Percentiles rank a stretch among this genome's conserved stretches.
Conservation (phyloP, 2,888 invertebrate genomes). For the Octonoba sinensis region DNA sequence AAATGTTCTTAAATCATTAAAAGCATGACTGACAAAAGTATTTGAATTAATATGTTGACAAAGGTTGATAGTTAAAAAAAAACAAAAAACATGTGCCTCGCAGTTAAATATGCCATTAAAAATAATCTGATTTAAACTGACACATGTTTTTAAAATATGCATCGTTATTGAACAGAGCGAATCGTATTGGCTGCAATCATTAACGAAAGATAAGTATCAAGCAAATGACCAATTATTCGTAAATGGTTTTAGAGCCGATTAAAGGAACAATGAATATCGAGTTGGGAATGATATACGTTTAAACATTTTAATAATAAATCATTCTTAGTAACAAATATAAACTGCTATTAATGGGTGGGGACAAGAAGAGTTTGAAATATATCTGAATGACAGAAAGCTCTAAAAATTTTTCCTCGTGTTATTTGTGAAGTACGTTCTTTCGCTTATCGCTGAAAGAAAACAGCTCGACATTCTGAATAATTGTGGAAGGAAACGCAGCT, state of each 20-base stretch:
- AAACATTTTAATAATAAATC: slow-evolving; percentile 50
- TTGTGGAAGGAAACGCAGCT: too few relatives aligned
- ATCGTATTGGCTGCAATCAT: slow-evolving; percentile 13
- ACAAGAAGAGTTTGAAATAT: too few relatives aligned
- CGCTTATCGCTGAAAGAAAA: too few relatives aligned
- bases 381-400: too few relatives aligned
- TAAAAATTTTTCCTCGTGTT: too few relatives aligned
- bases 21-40: too few relatives aligned
- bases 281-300: slow-evolving; percentile 22
- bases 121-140: slow-evolving; percentile 30
- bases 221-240: slow-evolving; percentile 51
- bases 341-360: slow-evolving; percentile 21
- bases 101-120: slow-evolving; percentile 33
- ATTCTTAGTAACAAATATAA: slow-evolving; percentile 20
- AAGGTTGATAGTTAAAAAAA: too few relatives aligned
- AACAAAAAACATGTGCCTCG: neutral
- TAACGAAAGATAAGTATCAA: slow-evolving; percentile 39
- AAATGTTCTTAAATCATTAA: too few relatives aligned
- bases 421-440: too few relatives aligned
- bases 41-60: too few relatives aligned
- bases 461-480: too few relatives aligned
- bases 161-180: neutral
- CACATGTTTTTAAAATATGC: slow-evolving; percentile 1
- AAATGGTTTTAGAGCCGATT: slow-evolving; percentile 40
- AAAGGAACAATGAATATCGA: slow-evolving; percentile 38